A percentile compares a stretch with the other conserved stretches of the same genome.
These are phyloP conservation scores for Dicerorhinus sumatrensis DNA, from an alignment of 2,113 vertebrate species.

Conservation along the genomic window DNA sequence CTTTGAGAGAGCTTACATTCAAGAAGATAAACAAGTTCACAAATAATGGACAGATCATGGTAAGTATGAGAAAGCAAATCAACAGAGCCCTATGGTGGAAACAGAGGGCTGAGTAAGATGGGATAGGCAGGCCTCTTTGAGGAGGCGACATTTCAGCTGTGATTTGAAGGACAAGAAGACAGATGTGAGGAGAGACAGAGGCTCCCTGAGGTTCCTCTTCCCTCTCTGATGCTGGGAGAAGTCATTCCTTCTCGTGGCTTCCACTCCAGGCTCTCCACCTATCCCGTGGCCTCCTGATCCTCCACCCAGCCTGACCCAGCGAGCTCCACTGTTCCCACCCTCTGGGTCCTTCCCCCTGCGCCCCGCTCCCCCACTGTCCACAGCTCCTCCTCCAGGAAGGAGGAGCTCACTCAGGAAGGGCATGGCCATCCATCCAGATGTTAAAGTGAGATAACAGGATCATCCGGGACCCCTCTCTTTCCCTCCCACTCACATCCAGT, in stretches of 20 bases:
- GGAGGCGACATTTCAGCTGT: background rate
- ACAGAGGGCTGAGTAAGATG: background rate
- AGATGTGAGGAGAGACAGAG: background rate
- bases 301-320: background rate
- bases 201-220: background rate
- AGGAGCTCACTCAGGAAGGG: background rate
- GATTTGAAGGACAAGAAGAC: background rate
- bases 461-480: background rate
- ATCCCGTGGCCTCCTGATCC: background rate
- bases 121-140: background rate
- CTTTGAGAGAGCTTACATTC: background rate
- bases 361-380: background rate
- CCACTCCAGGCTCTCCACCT: background rate
- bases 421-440: background rate
- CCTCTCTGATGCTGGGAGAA: background rate
- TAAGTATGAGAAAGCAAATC: background rate
- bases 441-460: background rate
- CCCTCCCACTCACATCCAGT: background rate
- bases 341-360: background rate
- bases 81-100: background rate
- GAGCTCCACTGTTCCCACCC: background rate
- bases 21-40: constrained; percentile 4
- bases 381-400: background rate
- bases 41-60: background rate
- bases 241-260: background rate